Evolutionary conservation across 2,888 invertebrate species (phyloP).

Genomic region (Proisotoma minuta): DNA sequence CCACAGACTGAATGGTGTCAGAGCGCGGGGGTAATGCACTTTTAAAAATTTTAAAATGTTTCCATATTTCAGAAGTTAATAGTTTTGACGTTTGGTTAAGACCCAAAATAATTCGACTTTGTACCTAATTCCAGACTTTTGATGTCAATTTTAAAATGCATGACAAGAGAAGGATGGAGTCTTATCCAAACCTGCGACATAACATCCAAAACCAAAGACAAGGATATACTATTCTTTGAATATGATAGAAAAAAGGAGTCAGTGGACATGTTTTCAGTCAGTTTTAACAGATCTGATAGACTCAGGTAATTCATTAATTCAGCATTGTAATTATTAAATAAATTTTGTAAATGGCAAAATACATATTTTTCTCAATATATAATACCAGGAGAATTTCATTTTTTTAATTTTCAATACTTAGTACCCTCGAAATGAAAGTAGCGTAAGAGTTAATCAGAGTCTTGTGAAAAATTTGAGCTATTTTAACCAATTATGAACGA

Average conservation of each 20-base stretch:
- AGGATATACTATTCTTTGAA: conserved; percentile 38
- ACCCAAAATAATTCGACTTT: neutral
- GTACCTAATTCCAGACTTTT: conserved; percentile 22
- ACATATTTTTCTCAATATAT: no score
- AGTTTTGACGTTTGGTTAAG: no score
- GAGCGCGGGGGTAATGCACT: neutral
- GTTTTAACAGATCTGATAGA: conserved; percentile 18
- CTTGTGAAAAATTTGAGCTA: no score
- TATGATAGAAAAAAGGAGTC: conserved; percentile 21
- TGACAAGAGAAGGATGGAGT: conserved; percentile 36
- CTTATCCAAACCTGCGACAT: conserved; percentile 29
- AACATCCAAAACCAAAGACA: conserved; percentile 27
- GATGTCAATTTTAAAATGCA: conserved; percentile 15
- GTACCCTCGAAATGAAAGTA: no score
- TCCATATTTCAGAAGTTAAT: no score
- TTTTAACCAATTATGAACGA: no score
- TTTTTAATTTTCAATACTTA: no score
- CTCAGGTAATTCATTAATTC: no score
- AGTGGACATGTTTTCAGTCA: conserved; percentile 19
- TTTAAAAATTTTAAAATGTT: neutral
- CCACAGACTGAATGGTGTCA: neutral
- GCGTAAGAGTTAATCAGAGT: no score
- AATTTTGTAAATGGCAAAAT: no score
- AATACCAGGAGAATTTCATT: no score
- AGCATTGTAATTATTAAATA: no score